A percentile compares a stretch with the other conserved stretches of the same genome.
These are phyloP conservation scores for Cyclura pinguis DNA, from an alignment of 2,797 vertebrate genomes.

Conservation along the genomic window DNA sequence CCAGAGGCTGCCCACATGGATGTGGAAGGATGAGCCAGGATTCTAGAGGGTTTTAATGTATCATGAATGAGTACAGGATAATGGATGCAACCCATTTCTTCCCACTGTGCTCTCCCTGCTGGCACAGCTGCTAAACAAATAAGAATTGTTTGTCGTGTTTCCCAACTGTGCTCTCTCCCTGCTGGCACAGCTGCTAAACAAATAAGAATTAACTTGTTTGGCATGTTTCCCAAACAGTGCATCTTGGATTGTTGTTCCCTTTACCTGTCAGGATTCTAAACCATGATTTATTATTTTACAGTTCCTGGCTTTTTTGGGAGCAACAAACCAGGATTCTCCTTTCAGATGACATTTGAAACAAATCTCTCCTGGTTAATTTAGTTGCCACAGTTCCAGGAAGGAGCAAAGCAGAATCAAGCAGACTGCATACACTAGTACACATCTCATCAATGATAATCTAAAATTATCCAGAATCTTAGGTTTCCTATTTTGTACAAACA, in stretches of 20 bases:
- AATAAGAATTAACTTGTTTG: not conserved
- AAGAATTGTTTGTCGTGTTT: not conserved
- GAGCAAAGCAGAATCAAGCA: not conserved
- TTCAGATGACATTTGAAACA: not conserved
- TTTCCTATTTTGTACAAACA: not conserved
- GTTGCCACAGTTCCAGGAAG: not conserved
- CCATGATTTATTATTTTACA: not conserved
- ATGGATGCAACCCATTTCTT: not conserved
- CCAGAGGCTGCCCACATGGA: not conserved
- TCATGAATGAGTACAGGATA: not conserved
- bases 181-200: not conserved
- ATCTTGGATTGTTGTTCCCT: not conserved
- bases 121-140: not conserved
- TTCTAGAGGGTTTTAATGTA: not conserved
- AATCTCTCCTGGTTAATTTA: not conserved
- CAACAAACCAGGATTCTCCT: too few species aligned
- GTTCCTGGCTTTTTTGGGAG: not conserved
- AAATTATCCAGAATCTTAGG: not conserved
- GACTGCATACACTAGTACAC: not conserved
- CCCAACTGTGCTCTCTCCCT: not conserved
- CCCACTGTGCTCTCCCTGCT: not conserved
- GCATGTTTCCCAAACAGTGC: not conserved
- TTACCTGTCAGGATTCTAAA: not conserved
- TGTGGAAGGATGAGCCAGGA: not conserved
- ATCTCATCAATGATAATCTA: not conserved